Percentiles rank a stretch among this genome's conserved stretches.
phyloP scores from a whole-genome alignment of 2,113 vertebrate genomes.

The Anser cygnoides region DNA sequence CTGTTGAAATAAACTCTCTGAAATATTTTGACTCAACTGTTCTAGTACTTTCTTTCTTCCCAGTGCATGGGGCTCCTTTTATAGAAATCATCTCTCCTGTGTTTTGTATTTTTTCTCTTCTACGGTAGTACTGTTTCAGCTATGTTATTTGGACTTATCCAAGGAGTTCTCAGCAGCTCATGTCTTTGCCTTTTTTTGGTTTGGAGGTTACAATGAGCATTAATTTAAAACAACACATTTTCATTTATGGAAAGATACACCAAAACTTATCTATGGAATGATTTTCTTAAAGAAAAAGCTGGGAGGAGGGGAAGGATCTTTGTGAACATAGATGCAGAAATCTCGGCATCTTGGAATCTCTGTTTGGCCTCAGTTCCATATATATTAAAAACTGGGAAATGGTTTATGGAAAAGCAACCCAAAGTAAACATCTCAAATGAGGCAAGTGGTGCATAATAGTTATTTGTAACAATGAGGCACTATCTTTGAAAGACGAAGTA shows the following conservation, averaged over 20 bases:
- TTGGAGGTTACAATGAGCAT: not conserved
- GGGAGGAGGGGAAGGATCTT: not conserved
- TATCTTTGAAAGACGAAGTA: slow-evolving; percentile 12
- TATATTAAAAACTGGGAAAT: not conserved
- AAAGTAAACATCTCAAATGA: slow-evolving; percentile 37
- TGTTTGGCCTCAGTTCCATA: not conserved
- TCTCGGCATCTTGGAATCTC: not conserved
- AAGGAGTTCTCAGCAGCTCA: not conserved
- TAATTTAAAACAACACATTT: not conserved
- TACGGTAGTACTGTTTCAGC: not conserved
- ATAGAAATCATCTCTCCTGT: not conserved
- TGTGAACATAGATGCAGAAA: not conserved
- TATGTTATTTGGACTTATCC: not conserved
- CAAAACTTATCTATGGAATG: not conserved
- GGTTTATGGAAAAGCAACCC: slow-evolving; percentile 21
- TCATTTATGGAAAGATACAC: not conserved
- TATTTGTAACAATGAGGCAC: slow-evolving; percentile 38
- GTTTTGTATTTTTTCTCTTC: slow-evolving; percentile 5
- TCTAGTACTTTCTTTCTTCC: not conserved
- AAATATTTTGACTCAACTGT: slow-evolving; percentile 3
- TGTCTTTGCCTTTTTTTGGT: not conserved
- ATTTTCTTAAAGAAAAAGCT: not conserved
- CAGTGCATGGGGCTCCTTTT: not conserved
- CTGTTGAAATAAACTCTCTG: not conserved
- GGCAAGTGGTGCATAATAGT: not conserved